Conservation (phyloP, 2,888 invertebrate species). For the Timandra comae region DNA sequence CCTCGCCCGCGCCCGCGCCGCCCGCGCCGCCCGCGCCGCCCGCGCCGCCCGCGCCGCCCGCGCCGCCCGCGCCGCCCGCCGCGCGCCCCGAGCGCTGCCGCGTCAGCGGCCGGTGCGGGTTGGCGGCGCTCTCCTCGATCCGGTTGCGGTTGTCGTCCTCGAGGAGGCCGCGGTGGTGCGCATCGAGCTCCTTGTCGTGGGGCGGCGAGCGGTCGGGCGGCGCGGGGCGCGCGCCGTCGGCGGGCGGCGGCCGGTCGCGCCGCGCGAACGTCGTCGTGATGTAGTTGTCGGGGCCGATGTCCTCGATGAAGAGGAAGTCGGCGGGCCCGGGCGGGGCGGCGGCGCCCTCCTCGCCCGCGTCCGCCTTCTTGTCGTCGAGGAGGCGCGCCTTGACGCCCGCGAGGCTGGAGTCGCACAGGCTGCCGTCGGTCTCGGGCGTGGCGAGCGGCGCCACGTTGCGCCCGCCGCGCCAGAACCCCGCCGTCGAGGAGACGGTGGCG, state of each 20-base stretch:
- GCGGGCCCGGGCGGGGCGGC: slow-evolving; percentile 39
- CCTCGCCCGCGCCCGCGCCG: background rate
- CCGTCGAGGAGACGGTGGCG: slow-evolving; percentile 55
- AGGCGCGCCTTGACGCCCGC: slow-evolving; percentile 67
- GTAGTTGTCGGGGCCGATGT: slow-evolving; percentile 85
- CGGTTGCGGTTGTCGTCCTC: slow-evolving; percentile 71
- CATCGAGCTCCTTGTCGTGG: slow-evolving; percentile 68
- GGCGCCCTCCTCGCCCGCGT: slow-evolving; percentile 48
- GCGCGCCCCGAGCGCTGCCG: slow-evolving; percentile 80
- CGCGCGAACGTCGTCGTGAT: slow-evolving; percentile 80
- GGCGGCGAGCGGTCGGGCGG: slow-evolving; percentile 64
- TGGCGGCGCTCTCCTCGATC: slow-evolving; percentile 69
- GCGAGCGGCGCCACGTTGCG: slow-evolving; percentile 75
- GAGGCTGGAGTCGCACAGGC: slow-evolving; percentile 74
- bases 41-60: background rate
- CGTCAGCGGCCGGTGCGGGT: slow-evolving; percentile 81
- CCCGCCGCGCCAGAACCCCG: slow-evolving; percentile 62
- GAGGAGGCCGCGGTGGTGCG: slow-evolving; percentile 65
- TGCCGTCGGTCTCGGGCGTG: slow-evolving; percentile 79
- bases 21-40: background rate
- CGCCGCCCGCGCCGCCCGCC: slow-evolving; percentile 12
- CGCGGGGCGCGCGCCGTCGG: slow-evolving; percentile 40
- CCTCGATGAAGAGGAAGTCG: slow-evolving; percentile 78
- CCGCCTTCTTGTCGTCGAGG: slow-evolving; percentile 61
- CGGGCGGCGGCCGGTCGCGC: slow-evolving; percentile 49